Evolutionary conservation across 37 sponge, comb jelly and placozoan species (phyloP).

Genomic region (Halisarca cf. caerulea): DNA sequence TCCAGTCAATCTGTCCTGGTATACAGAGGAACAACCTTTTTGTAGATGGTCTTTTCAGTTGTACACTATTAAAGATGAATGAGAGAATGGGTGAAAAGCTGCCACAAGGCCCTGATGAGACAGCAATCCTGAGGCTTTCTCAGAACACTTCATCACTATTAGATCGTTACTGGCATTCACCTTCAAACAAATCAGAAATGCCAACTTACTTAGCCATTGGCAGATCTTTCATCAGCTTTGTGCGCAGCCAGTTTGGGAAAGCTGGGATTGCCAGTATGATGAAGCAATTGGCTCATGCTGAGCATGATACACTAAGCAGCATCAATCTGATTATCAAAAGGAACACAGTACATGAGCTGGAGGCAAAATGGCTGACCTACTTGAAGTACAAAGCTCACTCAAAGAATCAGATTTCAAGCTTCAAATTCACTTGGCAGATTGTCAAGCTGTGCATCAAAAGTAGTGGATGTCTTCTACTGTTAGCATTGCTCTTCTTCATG

Average conservation of each 20-base stretch:
- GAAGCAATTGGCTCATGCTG: conserved; percentile 13
- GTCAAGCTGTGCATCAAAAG: background rate
- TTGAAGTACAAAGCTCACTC: background rate
- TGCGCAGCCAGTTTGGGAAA: conserved; percentile 2
- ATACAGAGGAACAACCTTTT: background rate
- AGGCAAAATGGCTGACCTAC: conserved; percentile 4
- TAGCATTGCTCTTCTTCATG: conserved; percentile 26
- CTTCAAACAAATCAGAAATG: background rate
- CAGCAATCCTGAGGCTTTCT: background rate
- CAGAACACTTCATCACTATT: background rate
- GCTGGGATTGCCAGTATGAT: background rate
- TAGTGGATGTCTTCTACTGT: background rate
- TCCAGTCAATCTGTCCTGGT: conserved; percentile 8
- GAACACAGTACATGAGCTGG: background rate
- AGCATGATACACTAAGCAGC: background rate
- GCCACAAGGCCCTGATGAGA: background rate
- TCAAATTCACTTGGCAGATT: background rate
- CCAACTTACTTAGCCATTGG: conserved; percentile 3
- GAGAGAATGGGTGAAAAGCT: background rate
- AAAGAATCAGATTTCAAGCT: background rate
- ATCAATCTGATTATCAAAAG: background rate
- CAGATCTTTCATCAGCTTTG: background rate
- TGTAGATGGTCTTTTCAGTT: conserved; percentile 17
- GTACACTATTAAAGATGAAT: too few relatives aligned
- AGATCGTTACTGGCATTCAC: background rate